Evolutionary conservation across 2,113 vertebrate genomes (phyloP).

Genomic region (Scortum barcoo): DNA sequence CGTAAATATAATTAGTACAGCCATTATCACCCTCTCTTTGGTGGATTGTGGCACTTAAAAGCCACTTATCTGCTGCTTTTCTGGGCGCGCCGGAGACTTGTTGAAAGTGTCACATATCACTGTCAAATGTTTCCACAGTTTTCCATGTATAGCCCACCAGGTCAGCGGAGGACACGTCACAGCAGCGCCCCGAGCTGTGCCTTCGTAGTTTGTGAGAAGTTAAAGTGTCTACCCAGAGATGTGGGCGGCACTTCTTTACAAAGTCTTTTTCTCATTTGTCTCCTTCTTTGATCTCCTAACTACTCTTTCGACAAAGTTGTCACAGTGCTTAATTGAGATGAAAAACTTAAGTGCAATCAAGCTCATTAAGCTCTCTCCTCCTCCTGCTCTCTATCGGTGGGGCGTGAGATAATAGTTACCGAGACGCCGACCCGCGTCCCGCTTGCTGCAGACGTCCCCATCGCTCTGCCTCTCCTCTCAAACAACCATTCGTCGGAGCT

Average conservation of each 20-base stretch:
- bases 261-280: neutral
- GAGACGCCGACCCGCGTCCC: neutral
- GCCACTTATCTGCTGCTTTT: slow-evolving; percentile 10
- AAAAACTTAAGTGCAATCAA: neutral
- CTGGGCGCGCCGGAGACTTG: slow-evolving; percentile 12
- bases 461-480: slow-evolving; percentile 6
- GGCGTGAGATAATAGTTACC: slow-evolving; percentile 1
- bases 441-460: neutral
- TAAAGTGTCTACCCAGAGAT: neutral
- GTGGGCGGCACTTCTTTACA: neutral
- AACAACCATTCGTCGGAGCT: slow-evolving; percentile 20
- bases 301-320: neutral
- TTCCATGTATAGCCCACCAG: slow-evolving; percentile 28
- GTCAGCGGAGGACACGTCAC: slow-evolving; percentile 26
- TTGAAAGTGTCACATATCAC: slow-evolving; percentile 27
- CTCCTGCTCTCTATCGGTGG: neutral
- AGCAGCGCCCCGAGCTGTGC: neutral
- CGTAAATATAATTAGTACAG: neutral
- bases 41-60: slow-evolving; percentile 8
- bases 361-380: neutral
- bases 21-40: slow-evolving; percentile 18
- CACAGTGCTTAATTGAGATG: slow-evolving; percentile 24
- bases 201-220: slow-evolving; percentile 2
- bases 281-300: neutral
- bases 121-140: neutral